Evolutionary conservation across 2,113 vertebrate species (phyloP).

Genomic region (Chaetura pelagica): DNA sequence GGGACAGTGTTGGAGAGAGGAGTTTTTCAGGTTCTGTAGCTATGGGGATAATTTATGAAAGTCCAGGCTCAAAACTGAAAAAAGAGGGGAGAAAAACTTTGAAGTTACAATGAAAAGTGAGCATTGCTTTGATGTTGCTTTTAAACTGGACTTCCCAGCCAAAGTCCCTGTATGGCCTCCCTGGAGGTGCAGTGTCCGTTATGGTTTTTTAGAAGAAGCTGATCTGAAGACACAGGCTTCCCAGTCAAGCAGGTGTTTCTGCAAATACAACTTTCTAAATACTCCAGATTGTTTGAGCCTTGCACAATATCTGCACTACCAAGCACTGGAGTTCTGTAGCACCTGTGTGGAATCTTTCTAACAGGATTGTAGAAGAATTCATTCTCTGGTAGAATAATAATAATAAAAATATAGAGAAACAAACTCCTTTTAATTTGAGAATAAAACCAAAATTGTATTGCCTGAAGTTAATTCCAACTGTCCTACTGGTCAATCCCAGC

Average conservation of each 20-base stretch:
- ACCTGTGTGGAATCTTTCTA: neutral
- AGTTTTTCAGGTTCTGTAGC: neutral
- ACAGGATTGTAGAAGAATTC: neutral
- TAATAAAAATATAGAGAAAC: too few species aligned
- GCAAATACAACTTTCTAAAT: neutral
- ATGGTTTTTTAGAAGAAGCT: neutral
- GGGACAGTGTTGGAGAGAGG: neutral
- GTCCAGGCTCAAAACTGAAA: neutral
- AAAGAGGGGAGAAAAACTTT: neutral
- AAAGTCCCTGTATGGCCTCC: neutral
- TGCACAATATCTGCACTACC: neutral
- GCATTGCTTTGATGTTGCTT: neutral
- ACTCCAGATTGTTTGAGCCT: neutral
- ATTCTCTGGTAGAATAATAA: neutral
- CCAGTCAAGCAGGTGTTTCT: neutral
- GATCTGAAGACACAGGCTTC: neutral
- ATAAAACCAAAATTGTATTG: neutral
- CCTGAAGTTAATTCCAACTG: neutral
- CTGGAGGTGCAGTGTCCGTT: neutral
- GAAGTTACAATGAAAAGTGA: neutral
- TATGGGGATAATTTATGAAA: neutral
- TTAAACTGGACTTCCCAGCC: neutral
- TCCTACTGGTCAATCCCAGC: neutral
- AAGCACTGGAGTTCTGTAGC: neutral
- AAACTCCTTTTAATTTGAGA: neutral